Evolutionary conservation across 1,140 invertebrate genomes (phyloP).

Genomic region (Drepana arcuata): DNA sequence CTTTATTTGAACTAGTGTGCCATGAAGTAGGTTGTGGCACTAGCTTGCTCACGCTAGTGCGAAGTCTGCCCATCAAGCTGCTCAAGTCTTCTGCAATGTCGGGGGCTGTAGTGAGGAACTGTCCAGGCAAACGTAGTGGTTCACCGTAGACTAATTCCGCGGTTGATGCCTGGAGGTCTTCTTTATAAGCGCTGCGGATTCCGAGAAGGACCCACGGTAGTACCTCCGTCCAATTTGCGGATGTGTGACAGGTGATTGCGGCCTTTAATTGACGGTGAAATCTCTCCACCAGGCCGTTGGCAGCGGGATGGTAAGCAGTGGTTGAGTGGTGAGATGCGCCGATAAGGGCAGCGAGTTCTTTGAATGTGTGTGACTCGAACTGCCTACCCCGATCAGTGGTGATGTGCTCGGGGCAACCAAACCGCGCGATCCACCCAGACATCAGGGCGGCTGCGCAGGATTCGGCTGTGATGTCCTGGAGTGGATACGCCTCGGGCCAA

Average conservation of each 20-base stretch:
- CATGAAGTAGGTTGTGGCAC: conserved; percentile 17
- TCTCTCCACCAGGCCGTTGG: background rate
- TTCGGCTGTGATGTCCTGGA: conserved; percentile 33
- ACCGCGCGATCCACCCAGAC: conserved; percentile 15
- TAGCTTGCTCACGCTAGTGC: conserved; percentile 12
- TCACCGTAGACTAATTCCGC: background rate
- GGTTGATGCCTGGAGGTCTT: background rate
- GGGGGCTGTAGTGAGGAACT: background rate
- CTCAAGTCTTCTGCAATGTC: too few species aligned
- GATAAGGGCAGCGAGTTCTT: background rate
- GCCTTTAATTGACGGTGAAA: background rate
- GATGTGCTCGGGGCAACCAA: background rate
- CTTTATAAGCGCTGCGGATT: background rate
- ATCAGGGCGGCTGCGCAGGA: conserved; percentile 35
- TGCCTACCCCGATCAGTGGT: background rate
- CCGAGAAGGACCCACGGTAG: background rate
- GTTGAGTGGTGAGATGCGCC: background rate
- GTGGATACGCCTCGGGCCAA: conserved; percentile 37
- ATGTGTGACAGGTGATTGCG: background rate
- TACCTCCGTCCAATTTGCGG: background rate
- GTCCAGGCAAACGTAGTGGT: background rate
- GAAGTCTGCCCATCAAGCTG: too few species aligned
- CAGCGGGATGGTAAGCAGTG: background rate
- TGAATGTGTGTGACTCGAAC: background rate
- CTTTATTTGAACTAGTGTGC: too few species aligned